Percentiles rank a stretch among this genome's conserved stretches.
phyloP scores from a whole-genome alignment of 2,113 vertebrate species.

The Acanthisitta chloris region DNA sequence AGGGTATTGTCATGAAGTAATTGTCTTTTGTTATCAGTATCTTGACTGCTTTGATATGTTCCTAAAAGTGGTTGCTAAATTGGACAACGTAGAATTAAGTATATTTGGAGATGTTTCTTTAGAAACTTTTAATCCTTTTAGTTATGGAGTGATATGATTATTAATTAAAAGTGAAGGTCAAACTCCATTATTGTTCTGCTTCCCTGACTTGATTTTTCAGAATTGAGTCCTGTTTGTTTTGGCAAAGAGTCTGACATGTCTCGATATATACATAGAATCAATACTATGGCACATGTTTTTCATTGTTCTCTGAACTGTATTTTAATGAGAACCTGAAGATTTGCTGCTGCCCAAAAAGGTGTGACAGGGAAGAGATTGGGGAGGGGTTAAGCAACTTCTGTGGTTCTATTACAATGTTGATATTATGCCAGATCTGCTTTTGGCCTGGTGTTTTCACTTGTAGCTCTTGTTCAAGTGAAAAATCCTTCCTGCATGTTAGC shows the following conservation, averaged over 20 bases:
- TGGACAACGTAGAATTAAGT: not conserved
- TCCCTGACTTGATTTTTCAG: not conserved
- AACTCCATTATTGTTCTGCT: not conserved
- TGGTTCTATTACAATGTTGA: accelerated
- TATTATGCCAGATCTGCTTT: not conserved
- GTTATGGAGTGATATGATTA: not conserved
- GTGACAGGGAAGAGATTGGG: not conserved
- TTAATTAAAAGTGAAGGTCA: not conserved
- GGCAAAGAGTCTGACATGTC: not conserved
- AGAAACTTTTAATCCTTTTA: not conserved
- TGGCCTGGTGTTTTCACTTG: constrained; percentile 5
- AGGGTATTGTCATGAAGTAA: not conserved
- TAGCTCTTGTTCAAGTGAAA: constrained; percentile 26
- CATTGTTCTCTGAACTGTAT: not conserved
- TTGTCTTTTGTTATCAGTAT: not conserved
- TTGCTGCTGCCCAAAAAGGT: not conserved
- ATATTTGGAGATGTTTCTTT: not conserved
- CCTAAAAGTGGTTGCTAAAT: not conserved
- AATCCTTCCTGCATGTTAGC: not conserved
- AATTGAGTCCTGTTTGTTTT: not conserved
- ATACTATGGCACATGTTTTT: not conserved
- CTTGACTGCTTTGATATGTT: not conserved
- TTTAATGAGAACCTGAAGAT: not conserved
- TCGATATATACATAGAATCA: not conserved
- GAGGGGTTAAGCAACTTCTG: not conserved